A percentile compares a stretch with the other conserved stretches of the same genome.
Evolutionary conservation across 1,140 invertebrate species (phyloP).

Genomic region (Aporrectodea caliginosa): DNA sequence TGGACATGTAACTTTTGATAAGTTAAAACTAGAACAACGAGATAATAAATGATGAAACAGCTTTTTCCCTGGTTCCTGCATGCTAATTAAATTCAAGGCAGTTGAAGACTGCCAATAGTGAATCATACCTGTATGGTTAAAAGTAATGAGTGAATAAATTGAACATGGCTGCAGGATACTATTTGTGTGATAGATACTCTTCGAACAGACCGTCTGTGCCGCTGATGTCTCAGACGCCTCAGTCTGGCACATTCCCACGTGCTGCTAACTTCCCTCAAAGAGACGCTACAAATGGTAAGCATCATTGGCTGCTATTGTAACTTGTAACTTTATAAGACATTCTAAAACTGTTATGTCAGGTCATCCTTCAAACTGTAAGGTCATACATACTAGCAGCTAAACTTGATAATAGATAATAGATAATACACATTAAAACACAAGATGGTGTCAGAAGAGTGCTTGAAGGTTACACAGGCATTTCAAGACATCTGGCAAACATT

Average conservation of each 20-base stretch:
- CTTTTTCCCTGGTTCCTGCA: not conserved
- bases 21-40: no score
- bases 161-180: not conserved
- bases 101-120: not conserved
- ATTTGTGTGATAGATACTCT: not conserved
- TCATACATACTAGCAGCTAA: not conserved
- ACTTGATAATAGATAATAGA: not conserved
- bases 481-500: no score
- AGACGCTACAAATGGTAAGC: not conserved
- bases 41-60: not conserved
- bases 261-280: not conserved
- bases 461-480: no score
- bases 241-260: not conserved
- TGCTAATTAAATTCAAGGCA: not conserved
- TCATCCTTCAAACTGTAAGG: not conserved
- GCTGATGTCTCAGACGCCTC: not conserved
- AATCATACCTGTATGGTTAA: not conserved
- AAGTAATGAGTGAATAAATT: not conserved
- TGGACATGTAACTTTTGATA: no score
- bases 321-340: not conserved
- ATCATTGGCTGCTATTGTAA: no score
- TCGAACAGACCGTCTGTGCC: not conserved
- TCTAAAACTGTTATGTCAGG: not conserved
- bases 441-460: not conserved
- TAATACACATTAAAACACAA: not conserved